phyloP scores from a whole-genome alignment of 2,113 vertebrate genomes.

The Apistogramma diplotaenia region DNA sequence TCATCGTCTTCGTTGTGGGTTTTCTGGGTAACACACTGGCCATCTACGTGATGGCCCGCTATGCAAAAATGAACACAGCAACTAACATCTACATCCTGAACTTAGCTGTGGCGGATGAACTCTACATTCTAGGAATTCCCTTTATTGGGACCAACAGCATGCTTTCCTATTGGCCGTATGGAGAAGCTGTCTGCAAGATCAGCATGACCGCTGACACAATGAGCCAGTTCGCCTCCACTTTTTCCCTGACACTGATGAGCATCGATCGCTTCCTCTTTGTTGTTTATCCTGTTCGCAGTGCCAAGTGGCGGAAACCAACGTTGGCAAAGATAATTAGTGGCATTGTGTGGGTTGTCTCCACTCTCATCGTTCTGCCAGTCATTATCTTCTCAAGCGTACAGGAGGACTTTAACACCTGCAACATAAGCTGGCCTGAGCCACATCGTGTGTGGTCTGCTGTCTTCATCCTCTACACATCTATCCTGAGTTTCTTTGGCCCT shows the following conservation, averaged over 20 bases:
- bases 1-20: slow-evolving; percentile 83
- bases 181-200: slow-evolving; percentile 85
- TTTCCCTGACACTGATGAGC: slow-evolving; percentile 93
- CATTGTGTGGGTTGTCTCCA: slow-evolving; percentile 84
- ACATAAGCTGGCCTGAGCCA: slow-evolving; percentile 89
- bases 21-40: slow-evolving; percentile 86
- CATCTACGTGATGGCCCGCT: slow-evolving; percentile 88
- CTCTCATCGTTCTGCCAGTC: slow-evolving; percentile 85
- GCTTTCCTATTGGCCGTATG: slow-evolving; percentile 90
- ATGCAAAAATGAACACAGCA: slow-evolving; percentile 90
- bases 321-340: slow-evolving; percentile 83
- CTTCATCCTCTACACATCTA: slow-evolving; percentile 88
- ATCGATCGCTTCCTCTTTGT: slow-evolving; percentile 92
- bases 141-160: slow-evolving; percentile 86
- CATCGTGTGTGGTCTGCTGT: slow-evolving; percentile 76
- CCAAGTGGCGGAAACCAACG: slow-evolving; percentile 83
- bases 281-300: slow-evolving; percentile 87
- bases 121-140: slow-evolving; percentile 89
- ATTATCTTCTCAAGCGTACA: slow-evolving; percentile 85
- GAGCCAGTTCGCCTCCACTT: slow-evolving; percentile 93
- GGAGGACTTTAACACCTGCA: slow-evolving; percentile 83
- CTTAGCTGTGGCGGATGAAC: slow-evolving; percentile 86
- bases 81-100: slow-evolving; percentile 97
- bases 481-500: slow-evolving; percentile 87
- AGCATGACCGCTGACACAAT: slow-evolving; percentile 86